Base-by-base conservation (phyloP, 2,113 vertebrate genomes). In the Pycnonotus jocosus region DNA sequence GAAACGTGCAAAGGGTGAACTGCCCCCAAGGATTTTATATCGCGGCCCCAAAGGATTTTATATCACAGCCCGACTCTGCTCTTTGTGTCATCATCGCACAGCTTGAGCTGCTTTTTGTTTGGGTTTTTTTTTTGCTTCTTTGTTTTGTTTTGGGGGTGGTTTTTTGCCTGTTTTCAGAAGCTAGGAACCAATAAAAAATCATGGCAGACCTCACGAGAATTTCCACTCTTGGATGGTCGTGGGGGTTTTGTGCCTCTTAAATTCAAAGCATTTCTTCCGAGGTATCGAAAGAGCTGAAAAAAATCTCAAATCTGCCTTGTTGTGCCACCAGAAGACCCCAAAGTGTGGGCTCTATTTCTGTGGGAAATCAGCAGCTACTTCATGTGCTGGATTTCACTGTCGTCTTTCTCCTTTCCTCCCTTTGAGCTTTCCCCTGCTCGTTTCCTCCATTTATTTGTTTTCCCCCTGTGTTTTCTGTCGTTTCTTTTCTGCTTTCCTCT, bases 31-130 rank as follows among this genome's bases (percentile, higher is more conserved):
- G 38, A 38, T 38, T 38, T 38, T 38, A 38, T 38, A 38, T 38
- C 9, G 38, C 38, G 11, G 11, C 37, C 10, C 44, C 40, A 8
- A 9, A 38, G 33, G 35, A 37, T 65, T 72, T 71, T 56, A 7
- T 23, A 7, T 22, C 64, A 1, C 25, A 19, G 6, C 19, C 2
- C 1, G 30, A 20, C 16, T 16, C 54, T 13, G 60, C 8, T 1
- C 4, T 84, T 40, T 57, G 44, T 78, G 61, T 7, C 28, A 27
- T 15, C 33, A 0, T 10, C 22, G 61, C 35, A 22, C 24, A 19
- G 2, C 28, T 48, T 3, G 8, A 56, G 45, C 31, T 64, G 15
- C 18, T 9, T 18, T 77, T 15, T 45, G 21, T 35, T 69, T 19
- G 23, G 12, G 1, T 3, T 19, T 14, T 31, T 37, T 45, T 28